Evolutionary conservation across 2,888 invertebrate genomes (phyloP), one percentile per base, ranked within the genome.

Genomic region (Trachelus troglodyta): DNA sequence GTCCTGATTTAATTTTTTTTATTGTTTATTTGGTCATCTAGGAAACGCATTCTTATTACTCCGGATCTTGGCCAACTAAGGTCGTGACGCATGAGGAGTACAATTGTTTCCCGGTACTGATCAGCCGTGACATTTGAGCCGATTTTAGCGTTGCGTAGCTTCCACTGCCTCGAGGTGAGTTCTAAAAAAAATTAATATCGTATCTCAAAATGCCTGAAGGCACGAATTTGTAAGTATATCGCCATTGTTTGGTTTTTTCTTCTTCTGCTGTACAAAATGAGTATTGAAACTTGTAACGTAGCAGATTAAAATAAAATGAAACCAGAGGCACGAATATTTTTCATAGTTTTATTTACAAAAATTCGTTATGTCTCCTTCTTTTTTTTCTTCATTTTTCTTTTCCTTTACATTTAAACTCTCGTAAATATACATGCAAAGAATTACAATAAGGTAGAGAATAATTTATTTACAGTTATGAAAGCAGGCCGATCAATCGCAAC

Each of bases 271-370:
- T 23, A 23, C 56, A 56, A 56, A 23, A 56, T 23, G 15, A 9
- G 56, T 56, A 56, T 23, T 9, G 23, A 23, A 56, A 56, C 9
- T 23, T 56, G 9, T 56, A 23, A 56, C 56, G 23, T 56, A 9
- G 23, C 56, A 23, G 9, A 56, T 15, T 56, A 0, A 56, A 56
- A 56, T 56, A 23, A 56, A 56, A 2, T 23, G 23, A 56, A 56
- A 23, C 23, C 9, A 23, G 2, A 23, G 56, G 9, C 56, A 56
- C 0, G 56, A 23, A 56, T 56, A 56, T 23, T 23, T 56, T 56
- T 15, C 56, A 56, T 56, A 56, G 23, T 56, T 88, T 88, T 88
- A 88, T 88, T 88, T 88, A 88, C 88, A 88, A 87, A 87, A 85
- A 83, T 83, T 82, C 77, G 23, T 23, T 56, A 40, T 4, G 6